phyloP scores from a whole-genome alignment of 2,888 invertebrate species.

The Agrenia bidenticulata region DNA sequence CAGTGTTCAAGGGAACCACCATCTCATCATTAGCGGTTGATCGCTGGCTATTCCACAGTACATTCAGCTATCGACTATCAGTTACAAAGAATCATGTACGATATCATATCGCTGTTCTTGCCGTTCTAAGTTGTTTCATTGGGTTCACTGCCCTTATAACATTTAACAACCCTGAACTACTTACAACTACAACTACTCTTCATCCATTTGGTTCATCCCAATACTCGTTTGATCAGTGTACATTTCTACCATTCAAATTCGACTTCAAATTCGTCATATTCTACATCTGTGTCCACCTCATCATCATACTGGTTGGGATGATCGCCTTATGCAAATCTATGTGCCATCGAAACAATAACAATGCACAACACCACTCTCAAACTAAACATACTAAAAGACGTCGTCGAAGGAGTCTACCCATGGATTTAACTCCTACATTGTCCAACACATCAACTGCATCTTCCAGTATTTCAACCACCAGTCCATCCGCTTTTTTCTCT shows the following conservation, averaged over 20 bases:
- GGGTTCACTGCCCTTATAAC: constrained; percentile 47
- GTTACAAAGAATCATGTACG: constrained; percentile 43
- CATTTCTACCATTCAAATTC: constrained; percentile 46
- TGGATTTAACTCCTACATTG: constrained; percentile 43
- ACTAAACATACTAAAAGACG: constrained; percentile 19
- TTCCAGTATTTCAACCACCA: constrained; percentile 42
- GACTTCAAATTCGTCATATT: constrained; percentile 47
- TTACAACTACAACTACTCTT: constrained; percentile 29
- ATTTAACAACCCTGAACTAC: constrained; percentile 41
- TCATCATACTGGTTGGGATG: constrained; percentile 40
- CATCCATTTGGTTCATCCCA: constrained; percentile 7
- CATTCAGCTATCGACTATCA: constrained; percentile 42
- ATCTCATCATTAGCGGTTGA: constrained; percentile 45
- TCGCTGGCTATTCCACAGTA: constrained; percentile 41
- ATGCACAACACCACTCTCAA: not conserved
- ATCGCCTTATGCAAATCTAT: constrained; percentile 40
- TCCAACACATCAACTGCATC: constrained; percentile 46
- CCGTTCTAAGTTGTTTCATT: constrained; percentile 39
- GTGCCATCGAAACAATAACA: constrained; percentile 17
- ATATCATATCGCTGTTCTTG: constrained; percentile 43
- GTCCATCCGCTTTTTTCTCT: constrained; percentile 40
- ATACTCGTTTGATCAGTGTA: constrained; percentile 48
- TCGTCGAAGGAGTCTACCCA: constrained; percentile 25
- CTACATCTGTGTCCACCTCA: constrained; percentile 43
- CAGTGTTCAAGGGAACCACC: constrained; percentile 45